Evolutionary conservation across 2,113 vertebrate genomes (phyloP).

Genomic region (Tachycineta bicolor): DNA sequence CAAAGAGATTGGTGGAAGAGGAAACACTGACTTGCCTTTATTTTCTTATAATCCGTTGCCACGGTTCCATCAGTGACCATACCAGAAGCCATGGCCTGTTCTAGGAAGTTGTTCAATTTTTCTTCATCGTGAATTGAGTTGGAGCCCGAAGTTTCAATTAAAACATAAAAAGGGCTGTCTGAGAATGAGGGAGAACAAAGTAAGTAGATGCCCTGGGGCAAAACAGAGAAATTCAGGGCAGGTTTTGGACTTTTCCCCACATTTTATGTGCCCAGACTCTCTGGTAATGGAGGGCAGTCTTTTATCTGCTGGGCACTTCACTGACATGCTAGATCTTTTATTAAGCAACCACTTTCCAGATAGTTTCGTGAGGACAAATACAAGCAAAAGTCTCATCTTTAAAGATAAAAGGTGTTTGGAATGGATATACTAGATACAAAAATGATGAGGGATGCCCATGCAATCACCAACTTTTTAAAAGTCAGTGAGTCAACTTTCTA

Average conservation of each 20-base stretch:
- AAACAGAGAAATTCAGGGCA: not conserved
- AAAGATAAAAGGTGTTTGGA: not conserved
- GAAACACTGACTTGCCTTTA: conserved; percentile 75
- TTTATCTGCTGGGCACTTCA: not conserved
- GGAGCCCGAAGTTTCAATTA: conserved; percentile 94
- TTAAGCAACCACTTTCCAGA: not conserved
- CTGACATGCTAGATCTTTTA: not conserved
- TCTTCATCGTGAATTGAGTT: conserved; percentile 81
- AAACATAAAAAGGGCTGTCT: conserved; percentile 90
- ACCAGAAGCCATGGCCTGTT: conserved; percentile 76
- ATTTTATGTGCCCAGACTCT: not conserved
- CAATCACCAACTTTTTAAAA: rapidly evolving
- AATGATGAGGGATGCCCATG: not conserved
- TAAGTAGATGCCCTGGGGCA: not conserved
- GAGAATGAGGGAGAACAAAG: not conserved
- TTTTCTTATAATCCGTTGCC: conserved; percentile 84
- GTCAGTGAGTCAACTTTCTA: not conserved
- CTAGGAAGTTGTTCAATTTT: conserved; percentile 88
- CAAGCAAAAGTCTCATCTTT: not conserved
- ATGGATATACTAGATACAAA: not conserved
- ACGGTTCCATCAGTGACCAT: conserved; percentile 87
- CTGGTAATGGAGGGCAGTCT: not conserved
- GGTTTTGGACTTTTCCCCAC: not conserved
- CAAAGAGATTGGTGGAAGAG: not conserved
- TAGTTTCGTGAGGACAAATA: not conserved